phyloP scores from a whole-genome alignment of 2,113 vertebrate species.

The Morphnarchus princeps region DNA sequence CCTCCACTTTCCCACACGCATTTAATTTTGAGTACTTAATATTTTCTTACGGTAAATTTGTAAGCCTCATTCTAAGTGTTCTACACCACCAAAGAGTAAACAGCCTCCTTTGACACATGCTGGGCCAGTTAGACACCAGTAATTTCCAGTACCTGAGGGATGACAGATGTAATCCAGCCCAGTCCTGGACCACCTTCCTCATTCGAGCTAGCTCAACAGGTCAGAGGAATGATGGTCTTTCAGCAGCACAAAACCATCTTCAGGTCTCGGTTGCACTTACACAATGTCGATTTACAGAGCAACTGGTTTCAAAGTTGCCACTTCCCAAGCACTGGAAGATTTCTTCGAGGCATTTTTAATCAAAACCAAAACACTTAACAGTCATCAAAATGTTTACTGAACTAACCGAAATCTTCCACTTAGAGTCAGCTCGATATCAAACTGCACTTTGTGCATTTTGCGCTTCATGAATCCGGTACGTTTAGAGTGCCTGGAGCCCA shows the following conservation, averaged over 20 bases:
- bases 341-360: neutral
- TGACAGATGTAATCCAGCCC: neutral
- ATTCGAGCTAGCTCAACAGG: neutral
- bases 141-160: neutral
- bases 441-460: neutral
- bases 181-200: neutral
- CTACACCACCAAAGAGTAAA: neutral
- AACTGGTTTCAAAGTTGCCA: neutral
- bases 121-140: neutral
- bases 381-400: neutral
- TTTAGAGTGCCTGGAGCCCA: neutral
- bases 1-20: neutral
- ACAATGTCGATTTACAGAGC: fast-evolving
- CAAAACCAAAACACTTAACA: neutral
- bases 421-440: neutral
- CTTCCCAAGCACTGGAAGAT: neutral
- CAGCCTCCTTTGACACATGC: neutral
- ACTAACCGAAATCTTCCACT: neutral
- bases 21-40: neutral
- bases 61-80: neutral
- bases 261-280: fast-evolving
- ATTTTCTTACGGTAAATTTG: neutral
- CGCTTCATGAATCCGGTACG: fast-evolving
- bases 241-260: neutral
- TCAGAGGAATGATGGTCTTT: neutral